Conservation (phyloP, 2,888 invertebrate species). For the Colostygia pectinataria region DNA sequence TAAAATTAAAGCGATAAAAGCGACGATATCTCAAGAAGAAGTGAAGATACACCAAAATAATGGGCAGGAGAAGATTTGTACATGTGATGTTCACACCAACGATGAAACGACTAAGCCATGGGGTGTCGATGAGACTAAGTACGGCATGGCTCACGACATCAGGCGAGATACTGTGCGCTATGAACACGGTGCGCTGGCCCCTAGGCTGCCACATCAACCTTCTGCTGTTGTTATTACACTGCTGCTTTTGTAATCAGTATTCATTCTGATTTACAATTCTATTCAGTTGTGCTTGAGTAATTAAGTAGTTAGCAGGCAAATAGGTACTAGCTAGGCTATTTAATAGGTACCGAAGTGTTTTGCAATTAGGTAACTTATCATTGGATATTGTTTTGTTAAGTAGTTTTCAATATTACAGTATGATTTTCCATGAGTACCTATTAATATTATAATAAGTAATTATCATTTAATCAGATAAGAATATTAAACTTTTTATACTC, state of each 20-base stretch:
- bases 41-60: constrained; percentile 65
- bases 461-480: too few species aligned
- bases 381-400: neutral
- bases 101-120: constrained; percentile 78
- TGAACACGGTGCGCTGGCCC: constrained; percentile 57
- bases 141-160: constrained; percentile 71
- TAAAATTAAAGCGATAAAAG: constrained; percentile 42
- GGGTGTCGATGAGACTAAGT: constrained; percentile 70
- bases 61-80: constrained; percentile 43
- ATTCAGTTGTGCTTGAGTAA: constrained; percentile 4
- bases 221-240: constrained; percentile 41
- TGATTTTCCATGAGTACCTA: too few species aligned
- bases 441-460: too few species aligned
- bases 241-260: neutral
- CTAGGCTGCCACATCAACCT: constrained; percentile 56
- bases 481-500: too few species aligned
- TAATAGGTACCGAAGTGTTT: neutral
- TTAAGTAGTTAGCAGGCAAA: neutral
- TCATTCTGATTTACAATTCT: constrained; percentile 9
- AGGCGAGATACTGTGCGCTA: constrained; percentile 61
- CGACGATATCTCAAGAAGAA: constrained; percentile 61
- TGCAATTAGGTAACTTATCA: constrained; percentile 6
- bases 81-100: constrained; percentile 62
- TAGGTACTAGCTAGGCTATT: too few species aligned
- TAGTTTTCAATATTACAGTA: too few species aligned